A percentile compares a stretch with the other conserved stretches of the same genome.
phyloP scores from a whole-genome alignment of 2,888 invertebrate genomes.

The Drosophila quinaria region DNA sequence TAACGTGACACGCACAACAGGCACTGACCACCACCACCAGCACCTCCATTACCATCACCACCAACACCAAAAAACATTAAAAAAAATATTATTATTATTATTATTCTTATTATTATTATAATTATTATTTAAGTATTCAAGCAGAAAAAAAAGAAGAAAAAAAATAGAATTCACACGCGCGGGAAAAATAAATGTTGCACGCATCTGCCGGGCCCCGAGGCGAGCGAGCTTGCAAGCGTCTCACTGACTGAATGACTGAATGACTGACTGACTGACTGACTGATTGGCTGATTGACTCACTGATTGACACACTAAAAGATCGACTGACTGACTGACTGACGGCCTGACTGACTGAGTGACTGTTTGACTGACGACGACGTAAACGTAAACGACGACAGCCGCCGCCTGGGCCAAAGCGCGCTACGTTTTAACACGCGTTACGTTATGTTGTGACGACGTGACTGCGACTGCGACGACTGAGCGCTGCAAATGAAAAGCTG shows the following conservation, averaged over 20 bases:
- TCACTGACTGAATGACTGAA: background rate
- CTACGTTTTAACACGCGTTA: slow-evolving; percentile 58
- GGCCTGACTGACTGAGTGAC: slow-evolving; percentile 12
- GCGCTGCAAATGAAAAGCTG: slow-evolving; percentile 58
- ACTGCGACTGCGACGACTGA: slow-evolving; percentile 81
- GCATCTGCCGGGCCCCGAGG: slow-evolving; percentile 53
- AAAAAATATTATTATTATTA: slow-evolving; percentile 16
- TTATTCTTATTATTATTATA: background rate
- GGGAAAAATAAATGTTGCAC: slow-evolving; percentile 56
- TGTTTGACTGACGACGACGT: slow-evolving; percentile 48
- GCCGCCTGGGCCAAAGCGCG: slow-evolving; percentile 61
- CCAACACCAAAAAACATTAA: slow-evolving; percentile 25
- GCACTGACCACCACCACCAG: slow-evolving; percentile 22
- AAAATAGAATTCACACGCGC: slow-evolving; percentile 31
- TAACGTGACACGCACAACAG: slow-evolving; percentile 61
- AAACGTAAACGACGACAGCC: slow-evolving; percentile 59
- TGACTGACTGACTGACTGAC: slow-evolving; percentile 15
- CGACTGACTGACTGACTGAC: background rate
- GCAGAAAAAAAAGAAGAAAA: background rate
- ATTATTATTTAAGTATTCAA: background rate
- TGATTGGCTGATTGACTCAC: slow-evolving; percentile 5
- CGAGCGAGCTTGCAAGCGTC: slow-evolving; percentile 21
- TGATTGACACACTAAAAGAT: slow-evolving; percentile 2
- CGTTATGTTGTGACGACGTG: slow-evolving; percentile 78
- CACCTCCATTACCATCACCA: background rate